Evolutionary conservation across 2,888 invertebrate genomes (phyloP).

Genomic region (Tenodera sinensis): DNA sequence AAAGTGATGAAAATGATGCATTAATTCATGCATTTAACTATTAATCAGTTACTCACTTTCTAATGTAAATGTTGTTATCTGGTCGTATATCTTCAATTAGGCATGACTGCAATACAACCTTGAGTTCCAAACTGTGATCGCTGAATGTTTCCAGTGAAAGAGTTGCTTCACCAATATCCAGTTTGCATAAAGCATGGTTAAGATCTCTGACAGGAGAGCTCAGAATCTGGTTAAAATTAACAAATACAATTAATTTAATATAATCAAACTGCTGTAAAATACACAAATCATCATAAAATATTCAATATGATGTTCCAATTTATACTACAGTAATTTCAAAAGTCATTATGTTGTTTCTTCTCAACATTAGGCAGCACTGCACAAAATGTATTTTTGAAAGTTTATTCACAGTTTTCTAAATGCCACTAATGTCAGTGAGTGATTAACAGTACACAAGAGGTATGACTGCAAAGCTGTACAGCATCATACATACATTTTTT

Average conservation of each 20-base stretch:
- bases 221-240: slow-evolving; percentile 43
- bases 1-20: not conserved
- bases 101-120: slow-evolving; percentile 65
- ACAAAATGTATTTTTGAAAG: no score
- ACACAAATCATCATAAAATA: no score
- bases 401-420: no score
- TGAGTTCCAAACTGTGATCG: slow-evolving; percentile 66
- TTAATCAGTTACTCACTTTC: slow-evolving; percentile 49
- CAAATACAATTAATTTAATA: not conserved
- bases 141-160: slow-evolving; percentile 61
- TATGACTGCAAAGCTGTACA: no score
- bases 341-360: no score
- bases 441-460: no score
- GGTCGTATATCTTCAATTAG: slow-evolving; percentile 70
- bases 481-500: no score
- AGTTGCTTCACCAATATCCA: slow-evolving; percentile 65
- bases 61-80: slow-evolving; percentile 57
- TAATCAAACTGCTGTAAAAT: no score
- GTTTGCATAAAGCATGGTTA: slow-evolving; percentile 65
- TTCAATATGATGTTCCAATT: no score
- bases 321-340: no score
- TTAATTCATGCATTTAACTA: not conserved
- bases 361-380: no score
- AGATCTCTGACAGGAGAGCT: slow-evolving; percentile 71
- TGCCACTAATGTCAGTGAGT: no score